phyloP scores from a whole-genome alignment of 2,888 invertebrate genomes.

The Chorisops tibialis region DNA sequence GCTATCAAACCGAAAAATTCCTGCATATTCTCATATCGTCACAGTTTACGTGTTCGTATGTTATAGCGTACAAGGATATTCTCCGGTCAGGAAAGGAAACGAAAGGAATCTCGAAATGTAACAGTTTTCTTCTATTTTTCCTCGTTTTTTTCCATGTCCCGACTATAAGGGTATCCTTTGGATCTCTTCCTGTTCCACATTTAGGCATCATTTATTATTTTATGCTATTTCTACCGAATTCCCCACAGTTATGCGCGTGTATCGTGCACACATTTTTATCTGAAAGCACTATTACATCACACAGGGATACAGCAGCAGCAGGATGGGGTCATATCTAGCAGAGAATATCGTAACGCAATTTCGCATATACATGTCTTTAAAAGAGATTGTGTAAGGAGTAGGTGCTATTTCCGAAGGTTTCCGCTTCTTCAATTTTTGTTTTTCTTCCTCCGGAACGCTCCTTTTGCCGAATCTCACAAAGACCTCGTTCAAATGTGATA shows the following conservation, averaged over 20 bases:
- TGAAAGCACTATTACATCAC: slow-evolving; percentile 10
- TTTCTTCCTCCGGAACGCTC: not conserved
- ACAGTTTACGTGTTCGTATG: slow-evolving; percentile 32
- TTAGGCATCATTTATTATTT: slow-evolving; percentile 34
- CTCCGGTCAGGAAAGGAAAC: slow-evolving; percentile 1
- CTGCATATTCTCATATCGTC: slow-evolving; percentile 33
- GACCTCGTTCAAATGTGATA: slow-evolving; percentile 22
- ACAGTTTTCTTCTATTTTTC: slow-evolving; percentile 26
- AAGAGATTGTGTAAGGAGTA: slow-evolving; percentile 18
- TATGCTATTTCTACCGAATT: slow-evolving; percentile 28
- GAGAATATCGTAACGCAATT: slow-evolving; percentile 21
- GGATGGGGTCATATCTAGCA: too few relatives aligned
- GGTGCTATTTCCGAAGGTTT: slow-evolving; percentile 19
- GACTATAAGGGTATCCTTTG: slow-evolving; percentile 8
- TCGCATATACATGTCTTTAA: slow-evolving; percentile 25
- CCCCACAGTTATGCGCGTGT: slow-evolving; percentile 26
- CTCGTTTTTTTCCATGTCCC: not conserved
- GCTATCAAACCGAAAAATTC: slow-evolving; percentile 32
- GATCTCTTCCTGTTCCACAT: slow-evolving; percentile 29
- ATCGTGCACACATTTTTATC: slow-evolving; percentile 10
- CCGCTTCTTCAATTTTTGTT: slow-evolving; percentile 8
- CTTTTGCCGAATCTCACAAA: not conserved
- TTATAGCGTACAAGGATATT: too few relatives aligned
- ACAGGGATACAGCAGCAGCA: not conserved
- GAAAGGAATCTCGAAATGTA: slow-evolving; percentile 28